Evolutionary conservation across 2,888 invertebrate genomes (phyloP), one percentile per base, ranked within the genome.

Genomic region (Andrena dorsata): DNA sequence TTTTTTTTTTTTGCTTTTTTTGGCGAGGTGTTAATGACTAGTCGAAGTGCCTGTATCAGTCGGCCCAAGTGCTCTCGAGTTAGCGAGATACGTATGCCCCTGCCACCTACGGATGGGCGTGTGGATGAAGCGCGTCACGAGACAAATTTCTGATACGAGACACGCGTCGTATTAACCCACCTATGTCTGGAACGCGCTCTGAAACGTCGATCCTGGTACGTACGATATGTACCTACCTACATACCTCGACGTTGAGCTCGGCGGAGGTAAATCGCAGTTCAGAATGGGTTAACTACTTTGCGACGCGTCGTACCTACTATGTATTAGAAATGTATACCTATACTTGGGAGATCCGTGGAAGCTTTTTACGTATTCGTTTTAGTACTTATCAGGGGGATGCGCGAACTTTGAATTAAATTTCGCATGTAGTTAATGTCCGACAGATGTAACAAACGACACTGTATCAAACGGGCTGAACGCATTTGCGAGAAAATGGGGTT

Each of bases 11-110:
- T 30, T 28, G 6, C 6, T 30, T 49, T 71, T 58, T 63, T 64
- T 58, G 56, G 63, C 53, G 66, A 76, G 77, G 85, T 80, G 85
- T 76, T 85, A 86, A 86, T 76, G 83, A 83, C 78, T 56, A 71
- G 70, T 47, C 73, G 53, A 77, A 83, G 77, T 83, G 77, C 68
- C 73, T 63, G 72, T 82, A 83, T 85, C 80, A 65, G 76, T 74
- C 61, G 70, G 28, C 70, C 70, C 66, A 66, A 83, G 83, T 74
- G 78, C 80, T 80, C 80, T 85, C 80, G 63, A 77, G 80, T 78
- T 76, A 72, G 78, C 83, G 68, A 58, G 75, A 66, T 72, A 68
- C 28, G 26, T 65, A 51, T 35, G 63, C 30, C 23, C 23, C n/a
- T 41, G 41, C 41, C 41, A 41, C 41, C 41, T 16, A n/a, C 30